Base-by-base conservation (phyloP, 2,888 invertebrate genomes). In the Acleris laterana region DNA sequence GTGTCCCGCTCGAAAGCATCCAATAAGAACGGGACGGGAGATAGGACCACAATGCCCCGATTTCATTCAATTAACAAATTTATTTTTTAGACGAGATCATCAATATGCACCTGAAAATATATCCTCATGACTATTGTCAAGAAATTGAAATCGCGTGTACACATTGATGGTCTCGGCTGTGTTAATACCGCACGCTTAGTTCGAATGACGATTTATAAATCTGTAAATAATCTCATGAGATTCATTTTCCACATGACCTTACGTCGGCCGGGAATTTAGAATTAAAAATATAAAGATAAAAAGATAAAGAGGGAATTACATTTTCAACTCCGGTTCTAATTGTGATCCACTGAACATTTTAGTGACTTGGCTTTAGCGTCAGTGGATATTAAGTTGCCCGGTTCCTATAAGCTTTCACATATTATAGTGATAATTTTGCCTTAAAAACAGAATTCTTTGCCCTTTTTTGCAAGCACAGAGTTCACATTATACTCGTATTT, bases 161-260 rank as follows among this genome's bases (percentile, higher is more conserved):
- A 38, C 4, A 4, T 38, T 38, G 0, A 38, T 38, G 13, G 13
- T 13, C 38, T 38, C 38, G 38, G 3, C 38, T 38, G 38, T 13
- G 13, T 38, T 13, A 38, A 38, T 38, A 38, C 38, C 9, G 38
- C 13, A 38, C 19, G 44, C 50, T 51, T 50, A 46, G 38, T 38
- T 11, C 46, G 28, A 57, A 56, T 48, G 51, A 57, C 46, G 52
- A 52, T 62, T 48, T 57, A 66, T 48, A 66, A 52, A 50, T 44
- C 60, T 61, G n/a, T 62, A 61, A 51, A 63, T 62, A 61, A 68
- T 59, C 57, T 63, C 50, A 52, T 64, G 63, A 68, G 69, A 69
- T 69, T 59, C 62, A 25, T 49, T 62, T 52, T 28, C 59, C 58
- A 49, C 63, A 46, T 7, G 59, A 52, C 52, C 44, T 38, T 61